Percentiles rank a stretch among this genome's conserved stretches.
Conservation (phyloP, 1,140 invertebrate genomes). For the Drosophila bocqueti region DNA sequence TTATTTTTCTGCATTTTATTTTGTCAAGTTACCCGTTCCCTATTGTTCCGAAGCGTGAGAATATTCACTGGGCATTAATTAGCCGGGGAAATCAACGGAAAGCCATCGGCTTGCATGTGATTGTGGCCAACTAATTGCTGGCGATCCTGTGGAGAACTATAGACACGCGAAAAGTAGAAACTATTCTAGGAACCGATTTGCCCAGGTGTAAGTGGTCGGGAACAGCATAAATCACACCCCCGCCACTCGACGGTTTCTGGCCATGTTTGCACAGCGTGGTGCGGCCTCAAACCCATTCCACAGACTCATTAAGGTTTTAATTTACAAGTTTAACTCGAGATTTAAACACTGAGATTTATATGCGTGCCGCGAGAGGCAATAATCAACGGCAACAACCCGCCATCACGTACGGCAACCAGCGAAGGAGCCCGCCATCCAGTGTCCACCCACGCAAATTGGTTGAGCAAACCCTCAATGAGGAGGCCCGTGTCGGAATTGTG, state of each 20-base stretch:
- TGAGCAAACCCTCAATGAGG: constrained; percentile 55
- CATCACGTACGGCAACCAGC: constrained; percentile 49
- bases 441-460: constrained; percentile 73
- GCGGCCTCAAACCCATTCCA: constrained; percentile 30
- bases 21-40: not conserved
- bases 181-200: constrained; percentile 14
- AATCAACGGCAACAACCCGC: constrained; percentile 70
- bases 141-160: constrained; percentile 45
- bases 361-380: constrained; percentile 64
- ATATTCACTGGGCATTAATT: constrained; percentile 81
- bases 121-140: constrained; percentile 67
- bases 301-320: constrained; percentile 80
- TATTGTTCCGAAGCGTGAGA: constrained; percentile 66
- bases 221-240: constrained; percentile 63
- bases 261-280: constrained; percentile 52
- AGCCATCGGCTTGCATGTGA: constrained; percentile 61
- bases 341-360: constrained; percentile 79
- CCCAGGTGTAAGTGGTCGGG: constrained; percentile 38
- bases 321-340: constrained; percentile 74
- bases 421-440: constrained; percentile 32
- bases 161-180: constrained; percentile 59
- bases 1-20: not conserved
- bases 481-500: constrained; percentile 32
- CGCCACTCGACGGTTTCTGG: constrained; percentile 1
- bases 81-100: constrained; percentile 65